A percentile compares a stretch with the other conserved stretches of the same genome.
phyloP scores from a whole-genome alignment of 2,888 invertebrate species.

The Caprella mutica region DNA sequence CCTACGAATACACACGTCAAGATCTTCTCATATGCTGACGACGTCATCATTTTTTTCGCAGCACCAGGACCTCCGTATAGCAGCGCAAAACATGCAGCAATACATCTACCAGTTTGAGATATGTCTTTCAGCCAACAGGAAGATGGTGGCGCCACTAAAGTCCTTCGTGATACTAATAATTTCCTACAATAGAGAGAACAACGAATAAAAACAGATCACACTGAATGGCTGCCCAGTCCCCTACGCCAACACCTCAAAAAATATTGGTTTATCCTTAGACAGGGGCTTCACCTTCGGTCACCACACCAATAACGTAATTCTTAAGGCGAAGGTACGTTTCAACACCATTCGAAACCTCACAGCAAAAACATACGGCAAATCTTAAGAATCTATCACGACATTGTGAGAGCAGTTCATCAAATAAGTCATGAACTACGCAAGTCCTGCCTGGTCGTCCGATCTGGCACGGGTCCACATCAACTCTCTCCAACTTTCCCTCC shows the following conservation, averaged over 20 bases:
- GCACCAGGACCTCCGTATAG: not conserved
- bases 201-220: not conserved
- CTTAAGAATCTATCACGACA: no score
- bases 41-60: not conserved
- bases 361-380: no score
- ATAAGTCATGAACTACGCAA: no score
- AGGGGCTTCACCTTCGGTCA: not conserved
- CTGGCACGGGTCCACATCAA: no score
- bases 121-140: no score
- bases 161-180: not conserved
- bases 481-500: no score
- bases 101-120: not conserved
- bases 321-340: no score
- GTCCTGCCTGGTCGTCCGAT: no score
- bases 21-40: not conserved
- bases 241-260: not conserved
- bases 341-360: no score
- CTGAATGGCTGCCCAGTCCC: not conserved
- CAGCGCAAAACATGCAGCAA: not conserved
- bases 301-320: not conserved
- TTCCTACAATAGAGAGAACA: not conserved
- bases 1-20: not conserved
- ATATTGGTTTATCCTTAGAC: not conserved
- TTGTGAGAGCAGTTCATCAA: no score
- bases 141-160: no score